A percentile compares a stretch with the other conserved stretches of the same genome.
Conservation (phyloP, 2,888 invertebrate species). For the Mamestra brassicae region DNA sequence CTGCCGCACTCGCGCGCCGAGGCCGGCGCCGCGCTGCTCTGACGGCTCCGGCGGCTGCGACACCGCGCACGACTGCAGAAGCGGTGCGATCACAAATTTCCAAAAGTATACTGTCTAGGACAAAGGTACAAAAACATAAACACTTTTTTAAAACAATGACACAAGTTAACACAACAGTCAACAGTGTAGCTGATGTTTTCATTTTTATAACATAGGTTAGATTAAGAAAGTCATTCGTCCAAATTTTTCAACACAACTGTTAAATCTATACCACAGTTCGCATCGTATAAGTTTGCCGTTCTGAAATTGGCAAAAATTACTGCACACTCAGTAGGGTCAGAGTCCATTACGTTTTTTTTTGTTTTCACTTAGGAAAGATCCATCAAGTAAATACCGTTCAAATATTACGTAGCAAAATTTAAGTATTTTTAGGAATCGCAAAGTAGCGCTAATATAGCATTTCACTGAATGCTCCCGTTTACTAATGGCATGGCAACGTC, state of each 20-base stretch:
- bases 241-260: conserved; percentile 22
- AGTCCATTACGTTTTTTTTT: too few species aligned
- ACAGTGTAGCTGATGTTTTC: conserved; percentile 35
- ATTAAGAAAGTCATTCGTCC: conserved; percentile 45
- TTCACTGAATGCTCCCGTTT: not conserved
- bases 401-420: too few species aligned
- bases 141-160: conserved; percentile 30
- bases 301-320: not conserved
- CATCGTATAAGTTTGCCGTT: not conserved
- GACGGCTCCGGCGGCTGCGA: conserved; percentile 78
- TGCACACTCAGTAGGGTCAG: too few species aligned
- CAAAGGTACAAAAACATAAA: conserved; percentile 53
- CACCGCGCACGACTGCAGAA: not conserved
- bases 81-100: conserved; percentile 14
- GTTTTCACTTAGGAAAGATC: too few species aligned
- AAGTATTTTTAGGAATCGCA: too few species aligned
- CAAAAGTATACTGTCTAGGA: conserved; percentile 29
- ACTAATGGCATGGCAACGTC: not conserved
- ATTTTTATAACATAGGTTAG: conserved; percentile 40
- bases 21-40: conserved; percentile 96
- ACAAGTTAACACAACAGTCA: conserved; percentile 18
- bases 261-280: not conserved
- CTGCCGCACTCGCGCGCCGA: conserved; percentile 96
- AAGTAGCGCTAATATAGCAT: too few species aligned
- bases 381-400: too few species aligned